Evolutionary conservation across 2,797 vertebrate species (phyloP).

Genomic region (Lindbergichthys nudifrons): DNA sequence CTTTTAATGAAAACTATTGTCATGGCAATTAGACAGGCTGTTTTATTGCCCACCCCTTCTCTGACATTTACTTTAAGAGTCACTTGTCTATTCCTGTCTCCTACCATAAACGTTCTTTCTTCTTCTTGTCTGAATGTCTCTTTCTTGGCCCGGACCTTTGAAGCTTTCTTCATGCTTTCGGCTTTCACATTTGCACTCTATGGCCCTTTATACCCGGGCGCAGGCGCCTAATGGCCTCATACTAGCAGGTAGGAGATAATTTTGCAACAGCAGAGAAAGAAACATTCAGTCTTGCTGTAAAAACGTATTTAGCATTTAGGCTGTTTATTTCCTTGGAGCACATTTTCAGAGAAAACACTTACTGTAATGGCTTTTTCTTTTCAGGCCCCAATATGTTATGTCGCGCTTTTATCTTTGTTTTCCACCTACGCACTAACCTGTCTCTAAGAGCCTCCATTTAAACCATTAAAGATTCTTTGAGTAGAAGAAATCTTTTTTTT

Average conservation of each 20-base stretch:
- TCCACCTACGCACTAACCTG: conserved; percentile 30
- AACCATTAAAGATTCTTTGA: conserved; percentile 14
- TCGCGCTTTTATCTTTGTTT: conserved; percentile 34
- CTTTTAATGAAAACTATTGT: conserved; percentile 52
- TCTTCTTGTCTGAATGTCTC: conserved; percentile 63
- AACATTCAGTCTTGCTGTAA: conserved; percentile 27
- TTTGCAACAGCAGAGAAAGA: conserved; percentile 35
- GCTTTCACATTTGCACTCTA: conserved; percentile 53
- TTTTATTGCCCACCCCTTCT: conserved; percentile 57
- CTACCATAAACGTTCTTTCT: conserved; percentile 53
- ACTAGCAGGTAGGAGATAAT: conserved; percentile 39
- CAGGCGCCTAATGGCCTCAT: conserved; percentile 39
- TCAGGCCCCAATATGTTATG: conserved; percentile 19
- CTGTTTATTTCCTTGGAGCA: conserved; percentile 27
- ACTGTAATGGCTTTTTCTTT: conserved; percentile 40
- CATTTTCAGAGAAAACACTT: conserved; percentile 34
- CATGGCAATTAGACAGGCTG: conserved; percentile 59
- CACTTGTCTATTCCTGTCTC: conserved; percentile 71
- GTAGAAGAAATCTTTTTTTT: conserved; percentile 8
- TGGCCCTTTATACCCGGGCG: conserved; percentile 29
- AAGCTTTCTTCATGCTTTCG: conserved; percentile 59
- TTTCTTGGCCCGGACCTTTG: conserved; percentile 68
- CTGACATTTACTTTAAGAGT: conserved; percentile 70
- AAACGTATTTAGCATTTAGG: conserved; percentile 32
- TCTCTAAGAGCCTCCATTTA: conserved; percentile 29